Evolutionary conservation across 2,797 vertebrate genomes (phyloP).

Genomic region (Danionella dracula): DNA sequence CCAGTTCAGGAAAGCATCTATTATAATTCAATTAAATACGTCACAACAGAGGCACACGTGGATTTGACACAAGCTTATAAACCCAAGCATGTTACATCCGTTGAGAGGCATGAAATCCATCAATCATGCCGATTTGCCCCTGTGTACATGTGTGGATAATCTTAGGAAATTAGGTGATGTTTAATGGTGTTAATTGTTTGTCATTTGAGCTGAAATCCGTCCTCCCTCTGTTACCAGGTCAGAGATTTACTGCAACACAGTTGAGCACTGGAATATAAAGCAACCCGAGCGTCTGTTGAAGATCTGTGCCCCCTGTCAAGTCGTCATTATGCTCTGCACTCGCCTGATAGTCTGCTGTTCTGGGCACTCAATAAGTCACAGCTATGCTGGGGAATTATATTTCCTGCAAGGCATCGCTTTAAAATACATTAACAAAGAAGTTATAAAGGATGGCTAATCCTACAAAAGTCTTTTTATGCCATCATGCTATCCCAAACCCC

Average conservation of each 20-base stretch:
- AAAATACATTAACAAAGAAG: neutral
- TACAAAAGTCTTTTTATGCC: too few relatives aligned
- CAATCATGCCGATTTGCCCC: slow-evolving; percentile 2
- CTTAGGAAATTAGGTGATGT: slow-evolving; percentile 27
- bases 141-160: slow-evolving; percentile 15
- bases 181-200: slow-evolving; percentile 26
- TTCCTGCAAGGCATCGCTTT: neutral
- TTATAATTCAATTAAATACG: slow-evolving; percentile 39
- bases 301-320: slow-evolving; percentile 12
- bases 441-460: too few relatives aligned
- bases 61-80: neutral
- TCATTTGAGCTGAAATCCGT: slow-evolving; percentile 8
- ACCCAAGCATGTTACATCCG: slow-evolving; percentile 9
- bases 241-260: slow-evolving; percentile 5
- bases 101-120: slow-evolving; percentile 15
- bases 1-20: slow-evolving; percentile 31
- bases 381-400: neutral
- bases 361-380: neutral
- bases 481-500: too few relatives aligned
- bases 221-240: slow-evolving; percentile 2
- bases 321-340: neutral
- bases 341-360: neutral
- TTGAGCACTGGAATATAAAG: neutral
- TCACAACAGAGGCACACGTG: slow-evolving; percentile 29
- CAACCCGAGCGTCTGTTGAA: neutral